phyloP scores from a whole-genome alignment of 2,113 vertebrate species.

The Ivindomyrus marchei region DNA sequence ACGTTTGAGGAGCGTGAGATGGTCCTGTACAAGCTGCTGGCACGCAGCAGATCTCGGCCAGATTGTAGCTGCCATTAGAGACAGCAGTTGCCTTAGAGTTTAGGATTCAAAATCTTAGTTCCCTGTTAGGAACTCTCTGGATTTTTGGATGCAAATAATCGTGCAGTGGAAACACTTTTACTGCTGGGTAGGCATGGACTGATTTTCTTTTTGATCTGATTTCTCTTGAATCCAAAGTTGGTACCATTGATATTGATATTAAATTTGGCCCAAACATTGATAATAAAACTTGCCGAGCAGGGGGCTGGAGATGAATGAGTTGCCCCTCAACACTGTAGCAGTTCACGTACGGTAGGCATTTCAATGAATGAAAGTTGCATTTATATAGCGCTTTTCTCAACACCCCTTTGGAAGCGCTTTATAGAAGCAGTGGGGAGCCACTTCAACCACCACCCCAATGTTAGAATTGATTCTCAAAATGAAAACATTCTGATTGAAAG shows the following conservation, averaged over 20 bases:
- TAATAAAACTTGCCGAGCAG: background rate
- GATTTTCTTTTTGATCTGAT: background rate
- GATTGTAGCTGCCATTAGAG: background rate
- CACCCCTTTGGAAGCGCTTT: no score
- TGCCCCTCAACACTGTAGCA: background rate
- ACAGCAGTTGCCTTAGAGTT: background rate
- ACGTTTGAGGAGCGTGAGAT: background rate
- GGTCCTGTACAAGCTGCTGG: background rate
- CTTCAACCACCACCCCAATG: background rate
- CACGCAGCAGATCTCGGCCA: background rate
- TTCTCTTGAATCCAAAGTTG: background rate
- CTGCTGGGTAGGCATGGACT: background rate
- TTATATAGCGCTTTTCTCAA: no score
- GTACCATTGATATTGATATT: background rate
- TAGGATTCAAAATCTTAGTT: background rate
- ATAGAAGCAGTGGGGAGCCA: no score
- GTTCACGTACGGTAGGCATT: no score
- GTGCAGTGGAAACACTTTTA: background rate
- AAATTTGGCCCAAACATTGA: background rate
- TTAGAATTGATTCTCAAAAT: background rate
- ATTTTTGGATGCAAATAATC: background rate
- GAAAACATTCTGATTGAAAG: background rate
- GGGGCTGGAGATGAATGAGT: background rate
- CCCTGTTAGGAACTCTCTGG: background rate
- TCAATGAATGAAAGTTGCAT: no score